phyloP scores from a whole-genome alignment of 2,797 vertebrate genomes.

The Galaxias olidus region DNA sequence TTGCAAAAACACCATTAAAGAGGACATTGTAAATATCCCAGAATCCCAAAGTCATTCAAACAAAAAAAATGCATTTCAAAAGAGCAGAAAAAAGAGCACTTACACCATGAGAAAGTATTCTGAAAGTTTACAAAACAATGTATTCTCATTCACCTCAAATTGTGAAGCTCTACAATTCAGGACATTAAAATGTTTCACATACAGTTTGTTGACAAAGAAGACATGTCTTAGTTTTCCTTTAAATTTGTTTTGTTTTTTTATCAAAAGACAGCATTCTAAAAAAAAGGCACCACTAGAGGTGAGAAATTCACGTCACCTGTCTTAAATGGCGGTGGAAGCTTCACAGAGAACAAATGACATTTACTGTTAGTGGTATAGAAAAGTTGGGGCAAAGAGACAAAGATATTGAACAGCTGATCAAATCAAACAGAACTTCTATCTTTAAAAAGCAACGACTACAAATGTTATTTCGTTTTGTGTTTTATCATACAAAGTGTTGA shows the following conservation, averaged over 20 bases:
- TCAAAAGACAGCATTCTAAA: constrained; percentile 58
- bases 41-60: constrained; percentile 51
- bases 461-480: constrained; percentile 14
- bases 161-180: constrained; percentile 46
- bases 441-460: constrained; percentile 32
- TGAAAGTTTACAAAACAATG: constrained; percentile 61
- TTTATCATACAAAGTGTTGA: constrained; percentile 54
- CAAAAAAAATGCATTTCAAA: constrained; percentile 59
- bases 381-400: constrained; percentile 45
- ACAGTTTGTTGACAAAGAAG: constrained; percentile 59
- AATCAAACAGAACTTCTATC: constrained; percentile 41
- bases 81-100: constrained; percentile 64
- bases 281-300: constrained; percentile 76
- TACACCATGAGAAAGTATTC: constrained; percentile 61
- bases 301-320: constrained; percentile 56
- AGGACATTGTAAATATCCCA: constrained; percentile 57
- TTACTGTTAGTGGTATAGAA: constrained; percentile 52
- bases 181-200: constrained; percentile 64
- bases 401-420: constrained; percentile 43
- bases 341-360: constrained; percentile 60
- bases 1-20: constrained; percentile 70
- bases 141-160: constrained; percentile 41
- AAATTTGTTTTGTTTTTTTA: constrained; percentile 35
- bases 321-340: constrained; percentile 47
- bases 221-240: constrained; percentile 49